Conservation (phyloP, 2,113 vertebrate genomes). For the Phrynosoma platyrhinos region DNA sequence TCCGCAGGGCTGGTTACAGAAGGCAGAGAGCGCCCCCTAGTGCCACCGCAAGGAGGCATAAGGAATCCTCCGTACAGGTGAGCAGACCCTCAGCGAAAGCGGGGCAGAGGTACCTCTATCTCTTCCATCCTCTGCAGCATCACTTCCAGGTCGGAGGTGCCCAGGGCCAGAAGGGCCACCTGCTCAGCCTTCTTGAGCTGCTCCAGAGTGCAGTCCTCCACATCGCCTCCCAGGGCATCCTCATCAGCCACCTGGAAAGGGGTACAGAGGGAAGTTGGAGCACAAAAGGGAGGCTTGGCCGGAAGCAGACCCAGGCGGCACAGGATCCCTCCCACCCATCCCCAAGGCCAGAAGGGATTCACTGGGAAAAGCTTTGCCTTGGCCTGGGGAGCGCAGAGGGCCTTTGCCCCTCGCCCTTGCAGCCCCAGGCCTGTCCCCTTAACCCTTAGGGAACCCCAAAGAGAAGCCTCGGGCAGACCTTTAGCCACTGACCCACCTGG, state of each 20-base stretch:
- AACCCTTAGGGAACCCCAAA: no score
- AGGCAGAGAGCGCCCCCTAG: not conserved
- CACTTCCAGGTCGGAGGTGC: conserved; percentile 78
- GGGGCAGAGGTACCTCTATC: conserved; percentile 86
- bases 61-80: not conserved
- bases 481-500: no score
- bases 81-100: not conserved
- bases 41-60: not conserved
- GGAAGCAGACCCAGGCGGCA: no score
- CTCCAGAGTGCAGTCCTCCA: conserved; percentile 76
- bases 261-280: not conserved
- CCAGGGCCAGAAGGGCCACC: conserved; percentile 45
- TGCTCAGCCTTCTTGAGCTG: conserved; percentile 58
- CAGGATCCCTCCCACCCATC: not conserved
- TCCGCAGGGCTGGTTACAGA: no score
- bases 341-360: no score
- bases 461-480: no score
- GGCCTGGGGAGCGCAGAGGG: no score
- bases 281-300: not conserved
- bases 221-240: conserved; percentile 63
- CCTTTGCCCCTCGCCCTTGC: no score
- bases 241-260: conserved; percentile 71
- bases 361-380: no score
- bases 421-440: no score
- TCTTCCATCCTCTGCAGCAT: conserved; percentile 96